Base-by-base conservation (phyloP, 2,888 invertebrate species). In the Sarcophaga variegata region DNA sequence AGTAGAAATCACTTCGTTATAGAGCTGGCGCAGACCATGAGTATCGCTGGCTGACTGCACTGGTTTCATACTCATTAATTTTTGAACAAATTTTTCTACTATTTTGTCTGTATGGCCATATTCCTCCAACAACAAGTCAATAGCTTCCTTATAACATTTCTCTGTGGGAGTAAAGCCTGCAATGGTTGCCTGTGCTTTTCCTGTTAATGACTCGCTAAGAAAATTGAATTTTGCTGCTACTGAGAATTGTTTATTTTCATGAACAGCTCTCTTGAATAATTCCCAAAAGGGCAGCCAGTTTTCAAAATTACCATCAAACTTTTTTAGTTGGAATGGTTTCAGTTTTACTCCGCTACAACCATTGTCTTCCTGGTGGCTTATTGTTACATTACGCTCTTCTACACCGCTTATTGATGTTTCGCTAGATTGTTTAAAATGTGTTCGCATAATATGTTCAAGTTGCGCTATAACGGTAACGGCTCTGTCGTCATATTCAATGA, bases 241-340 rank as follows among this genome's bases (percentile, higher is more conserved):
- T 47, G 49, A 49, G 2, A 49, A 12, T 12, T 14, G 10, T 12
- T 14, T 54, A 25, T 81, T 85, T 22, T 87, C 84, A 12, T 85
- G 83, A 17, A 87, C 79, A 60, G 82, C 82, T n/a, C 45, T 54
- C 54, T 85, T 87, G 71, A 84, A 87, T 70, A 76, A 37, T 54
- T 87, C 87, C 84, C 87, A 87, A 37, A 86, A 86, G 1, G 86
- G 86, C 11, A 86, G 62, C 83, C 83, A 87, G 47, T 84, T 81
- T 77, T 87, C 84, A 70, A 84, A 83, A 47, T 81, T 76, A 20
- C 87, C 84, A 63, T 87, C 80, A 70, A 82, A 87, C 54, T 76
- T 76, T 74, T 75, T 85, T 62, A 84, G 75, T 67, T 84, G 78
- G 60, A 84, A 71, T 54, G 74, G 22, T 70, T 87, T 3, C 47